Base-by-base conservation (phyloP, 2,113 vertebrate genomes). In the Electrona antarctica region DNA sequence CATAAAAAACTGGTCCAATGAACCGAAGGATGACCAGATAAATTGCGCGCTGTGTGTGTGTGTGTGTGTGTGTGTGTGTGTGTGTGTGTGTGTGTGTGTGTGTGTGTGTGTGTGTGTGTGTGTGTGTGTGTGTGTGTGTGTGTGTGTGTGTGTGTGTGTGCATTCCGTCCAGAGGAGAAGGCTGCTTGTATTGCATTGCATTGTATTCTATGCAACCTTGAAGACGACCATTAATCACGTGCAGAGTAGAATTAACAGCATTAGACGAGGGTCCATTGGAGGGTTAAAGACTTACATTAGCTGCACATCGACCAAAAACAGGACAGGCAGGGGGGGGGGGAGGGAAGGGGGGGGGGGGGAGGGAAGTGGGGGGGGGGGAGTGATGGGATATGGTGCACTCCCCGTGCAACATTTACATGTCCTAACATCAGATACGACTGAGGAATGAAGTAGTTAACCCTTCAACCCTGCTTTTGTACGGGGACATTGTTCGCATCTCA, bases 201-300 rank as follows among this genome's bases (percentile, higher is more conserved):
- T 21, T 21, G 67, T 50, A 41, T 49, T 83, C 67, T 58, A 51
- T 21, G 64, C 65, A 77, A 52, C 74, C 71, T 71, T 66, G 70
- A 64, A 75, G 72, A 81, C 75, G 21, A 73, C 33, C 33, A 79
- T 88, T 72, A 71, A 68, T 87, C 78, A 80, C 46, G 60, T 62
- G 74, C 41, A 77, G 55, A 60, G 51, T 68, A 57, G 82, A 85
- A 80, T 76, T 86, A 88, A 87, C 69, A 54, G 68, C 72, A 86
- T 80, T 81, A 84, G 74, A 77, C 46, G 8, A 64, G 73, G 85
- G 80, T 86, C 77, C 81, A 87, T 79, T 52, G 68, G 71, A 78
- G 66, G 89, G 88, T 88, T 86, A 89, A 89, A 88, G 71, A 80
- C 80, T 74, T 82, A 75, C 73, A 89, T 90, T 87, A 88, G 83